These are phyloP conservation scores for Vicugna pacos DNA, from an alignment of 2,113 vertebrate species.

Conservation along the genomic window DNA sequence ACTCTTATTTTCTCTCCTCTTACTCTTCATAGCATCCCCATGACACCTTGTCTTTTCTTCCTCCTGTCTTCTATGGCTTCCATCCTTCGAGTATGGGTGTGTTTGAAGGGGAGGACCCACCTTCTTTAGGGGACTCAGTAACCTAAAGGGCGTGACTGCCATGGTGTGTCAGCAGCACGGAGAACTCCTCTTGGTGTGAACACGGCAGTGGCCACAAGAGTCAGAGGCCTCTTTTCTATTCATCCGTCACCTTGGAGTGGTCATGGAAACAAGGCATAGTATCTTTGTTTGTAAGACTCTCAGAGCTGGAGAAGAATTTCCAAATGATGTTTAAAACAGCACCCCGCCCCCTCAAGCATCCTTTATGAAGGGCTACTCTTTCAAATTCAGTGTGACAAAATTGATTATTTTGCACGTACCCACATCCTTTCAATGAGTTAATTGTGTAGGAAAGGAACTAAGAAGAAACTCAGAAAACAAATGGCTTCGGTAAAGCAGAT, in stretches of 20 bases:
- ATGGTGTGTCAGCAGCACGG: accelerated
- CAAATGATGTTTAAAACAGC: not conserved
- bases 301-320: not conserved
- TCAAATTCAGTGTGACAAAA: not conserved
- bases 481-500: constrained; percentile 42
- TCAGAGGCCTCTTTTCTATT: not conserved
- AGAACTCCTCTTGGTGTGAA: not conserved
- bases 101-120: not conserved
- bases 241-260: not conserved
- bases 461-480: constrained; percentile 27
- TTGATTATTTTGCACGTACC: constrained; percentile 37
- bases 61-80: not conserved
- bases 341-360: no score
- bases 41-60: not conserved
- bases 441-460: constrained; percentile 22
- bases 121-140: not conserved
- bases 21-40: not conserved
- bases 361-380: not conserved
- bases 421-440: constrained; percentile 5
- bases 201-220: not conserved
- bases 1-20: not conserved
- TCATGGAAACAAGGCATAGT: not conserved
- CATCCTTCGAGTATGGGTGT: not conserved
- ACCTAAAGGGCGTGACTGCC: not conserved
- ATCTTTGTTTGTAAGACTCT: not conserved